Conservation (phyloP, 2,113 vertebrate genomes). For the Turnix velox region DNA sequence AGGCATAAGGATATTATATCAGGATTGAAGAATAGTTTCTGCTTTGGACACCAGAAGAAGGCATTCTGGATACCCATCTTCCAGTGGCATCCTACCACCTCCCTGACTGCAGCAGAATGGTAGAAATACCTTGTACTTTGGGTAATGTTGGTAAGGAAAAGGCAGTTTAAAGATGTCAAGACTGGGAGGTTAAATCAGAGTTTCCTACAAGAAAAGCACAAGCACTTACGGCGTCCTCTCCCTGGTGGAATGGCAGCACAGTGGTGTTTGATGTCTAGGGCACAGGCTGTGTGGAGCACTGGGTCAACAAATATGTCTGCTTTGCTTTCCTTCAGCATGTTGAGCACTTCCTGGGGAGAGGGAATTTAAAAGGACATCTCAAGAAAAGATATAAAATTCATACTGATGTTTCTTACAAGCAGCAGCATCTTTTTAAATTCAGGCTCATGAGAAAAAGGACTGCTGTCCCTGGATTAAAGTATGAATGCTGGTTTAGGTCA, state of each 20-base stretch:
- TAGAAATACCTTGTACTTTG: neutral
- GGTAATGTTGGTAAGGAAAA: neutral
- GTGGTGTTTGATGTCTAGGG: constrained; percentile 96
- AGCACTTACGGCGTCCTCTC: constrained; percentile 89
- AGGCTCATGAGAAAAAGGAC: neutral
- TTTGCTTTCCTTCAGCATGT: constrained; percentile 98
- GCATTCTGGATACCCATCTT: neutral
- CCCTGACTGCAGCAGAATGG: neutral
- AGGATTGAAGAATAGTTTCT: neutral
- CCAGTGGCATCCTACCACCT: neutral
- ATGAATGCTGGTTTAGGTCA: neutral
- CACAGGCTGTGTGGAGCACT: constrained; percentile 95
- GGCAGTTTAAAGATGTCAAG: neutral
- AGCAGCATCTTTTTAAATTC: neutral
- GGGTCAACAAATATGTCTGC: constrained; percentile 98
- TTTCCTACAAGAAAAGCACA: rapidly evolving
- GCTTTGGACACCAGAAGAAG: neutral
- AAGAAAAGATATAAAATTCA: neutral
- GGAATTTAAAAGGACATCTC: neutral
- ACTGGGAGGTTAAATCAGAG: neutral
- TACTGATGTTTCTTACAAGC: neutral
- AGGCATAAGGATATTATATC: neutral
- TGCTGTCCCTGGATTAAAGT: neutral
- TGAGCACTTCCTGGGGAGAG: constrained; percentile 86
- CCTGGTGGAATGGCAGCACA: constrained; percentile 95